Conservation (phyloP, 2,113 vertebrate species). For the Gavialis gangeticus region DNA sequence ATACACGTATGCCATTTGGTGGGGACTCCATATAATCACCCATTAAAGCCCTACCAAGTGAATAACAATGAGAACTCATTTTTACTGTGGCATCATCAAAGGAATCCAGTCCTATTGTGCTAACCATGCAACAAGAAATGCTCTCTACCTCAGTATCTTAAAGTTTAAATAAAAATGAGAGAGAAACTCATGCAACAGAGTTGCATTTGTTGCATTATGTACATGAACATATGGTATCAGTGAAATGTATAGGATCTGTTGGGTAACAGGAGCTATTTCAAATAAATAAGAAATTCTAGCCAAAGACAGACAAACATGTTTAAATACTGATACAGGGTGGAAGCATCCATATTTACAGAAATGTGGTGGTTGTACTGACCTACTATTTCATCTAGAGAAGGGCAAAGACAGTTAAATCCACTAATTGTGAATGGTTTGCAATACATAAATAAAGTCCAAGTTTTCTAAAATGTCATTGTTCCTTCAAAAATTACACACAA, state of each 20-base stretch:
- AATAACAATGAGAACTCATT: not conserved
- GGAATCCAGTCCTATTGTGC: not conserved
- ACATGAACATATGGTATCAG: not conserved
- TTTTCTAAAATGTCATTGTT: accelerated
- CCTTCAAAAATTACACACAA: not conserved
- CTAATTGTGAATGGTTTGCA: not conserved
- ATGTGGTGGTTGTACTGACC: not conserved
- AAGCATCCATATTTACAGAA: not conserved
- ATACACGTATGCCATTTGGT: not conserved
- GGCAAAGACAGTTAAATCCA: not conserved
- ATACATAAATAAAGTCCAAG: not conserved
- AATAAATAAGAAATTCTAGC: not conserved
- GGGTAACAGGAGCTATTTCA: not conserved
- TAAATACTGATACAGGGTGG: not conserved
- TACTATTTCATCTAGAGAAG: not conserved
- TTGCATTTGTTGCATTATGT: too few species aligned
- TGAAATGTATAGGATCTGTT: not conserved
- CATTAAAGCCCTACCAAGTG: not conserved
- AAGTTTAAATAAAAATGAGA: not conserved
- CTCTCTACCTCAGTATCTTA: not conserved
- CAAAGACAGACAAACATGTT: not conserved
- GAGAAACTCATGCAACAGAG: not conserved
- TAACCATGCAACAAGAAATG: not conserved
- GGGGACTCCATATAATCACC: not conserved
- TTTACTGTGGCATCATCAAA: not conserved